Evolutionary conservation across 2,888 invertebrate species (phyloP).

Genomic region (Fragum fragum): DNA sequence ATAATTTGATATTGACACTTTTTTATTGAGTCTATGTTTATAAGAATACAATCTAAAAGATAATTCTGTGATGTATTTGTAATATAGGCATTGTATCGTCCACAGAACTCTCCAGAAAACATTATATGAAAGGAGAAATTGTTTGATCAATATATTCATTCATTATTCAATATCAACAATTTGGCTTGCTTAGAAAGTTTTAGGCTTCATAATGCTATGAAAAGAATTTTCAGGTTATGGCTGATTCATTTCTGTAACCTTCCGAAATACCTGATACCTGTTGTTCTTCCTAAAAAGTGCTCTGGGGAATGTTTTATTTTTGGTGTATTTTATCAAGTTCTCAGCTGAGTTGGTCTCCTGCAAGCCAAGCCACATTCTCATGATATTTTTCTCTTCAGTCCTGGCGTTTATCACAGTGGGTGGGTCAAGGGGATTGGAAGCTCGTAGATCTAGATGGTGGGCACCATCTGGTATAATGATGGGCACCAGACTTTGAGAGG

Average conservation of each 20-base stretch:
- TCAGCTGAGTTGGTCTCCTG: slow-evolving; percentile 9
- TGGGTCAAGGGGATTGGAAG: slow-evolving; percentile 86
- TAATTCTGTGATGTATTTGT: too few relatives aligned
- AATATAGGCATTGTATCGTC: too few relatives aligned
- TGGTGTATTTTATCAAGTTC: too few relatives aligned
- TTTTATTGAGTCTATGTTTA: too few relatives aligned
- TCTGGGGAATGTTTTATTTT: background rate
- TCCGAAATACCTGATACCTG: background rate
- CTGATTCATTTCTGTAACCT: slow-evolving; percentile 18
- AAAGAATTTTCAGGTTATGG: background rate
- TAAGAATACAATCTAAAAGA: too few relatives aligned
- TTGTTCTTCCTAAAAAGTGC: background rate
- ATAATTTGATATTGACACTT: too few relatives aligned
- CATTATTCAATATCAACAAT: too few relatives aligned
- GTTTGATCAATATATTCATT: too few relatives aligned
- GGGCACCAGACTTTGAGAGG: slow-evolving; percentile 83
- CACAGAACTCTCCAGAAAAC: too few relatives aligned
- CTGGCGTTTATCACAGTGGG: slow-evolving; percentile 83
- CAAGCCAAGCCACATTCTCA: slow-evolving; percentile 80
- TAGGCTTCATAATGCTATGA: too few relatives aligned
- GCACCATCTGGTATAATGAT: slow-evolving; percentile 87
- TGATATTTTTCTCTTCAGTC: slow-evolving; percentile 78
- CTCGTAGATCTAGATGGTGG: slow-evolving; percentile 88
- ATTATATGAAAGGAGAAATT: too few relatives aligned
- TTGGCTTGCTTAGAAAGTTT: too few relatives aligned